Evolutionary conservation across 2,113 vertebrate species (phyloP), one percentile per base, ranked within the genome.

Genomic region (Pachyramphus minor): DNA sequence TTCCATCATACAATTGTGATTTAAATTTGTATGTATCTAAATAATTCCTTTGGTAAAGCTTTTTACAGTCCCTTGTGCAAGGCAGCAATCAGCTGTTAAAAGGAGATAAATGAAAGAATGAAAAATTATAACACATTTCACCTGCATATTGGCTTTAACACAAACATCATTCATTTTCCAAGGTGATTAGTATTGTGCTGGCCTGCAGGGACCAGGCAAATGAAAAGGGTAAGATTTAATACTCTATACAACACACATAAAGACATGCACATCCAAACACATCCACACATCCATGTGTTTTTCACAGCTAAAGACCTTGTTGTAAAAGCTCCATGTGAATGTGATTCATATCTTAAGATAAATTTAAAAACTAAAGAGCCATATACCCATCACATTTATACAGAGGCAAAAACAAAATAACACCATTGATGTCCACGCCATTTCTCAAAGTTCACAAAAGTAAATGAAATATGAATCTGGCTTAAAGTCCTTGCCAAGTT

Each of bases 71-170:
- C 89, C 94, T 60, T 75, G 55, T 84, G 89, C 52, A 87, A 96
- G 84, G 71, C 76, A 91, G 52, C 47, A 89, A 93, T 94, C 89
- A 92, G 89, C 95, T 95, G 84, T 85, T 96, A 96, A 90, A 85
- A 73, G 60, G 72, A 97, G 96, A 97, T 97, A 97, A 97, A 96
- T 97, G 89, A 84, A 96, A 95, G 76, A 97, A 96, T 95, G 74
- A 89, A 95, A 95, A 96, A 94, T 92, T 90, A 68, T 93, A 94
- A 86, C 53, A 92, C 45, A 69, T 93, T 96, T 85, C 74, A 95
- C 96, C 91, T 90, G 81, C 92, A 87, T 68, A 81, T 74, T 94
- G 84, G 93, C 85, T 95, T 88, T 87, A 97, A 95, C 91, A 85
- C 89, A 95, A 96, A 86, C 93, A 97, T 95, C 96, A 95, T 89